These are phyloP conservation scores for Synergus umbraculus DNA, from an alignment of 2,888 invertebrate species.

Conservation along the genomic window DNA sequence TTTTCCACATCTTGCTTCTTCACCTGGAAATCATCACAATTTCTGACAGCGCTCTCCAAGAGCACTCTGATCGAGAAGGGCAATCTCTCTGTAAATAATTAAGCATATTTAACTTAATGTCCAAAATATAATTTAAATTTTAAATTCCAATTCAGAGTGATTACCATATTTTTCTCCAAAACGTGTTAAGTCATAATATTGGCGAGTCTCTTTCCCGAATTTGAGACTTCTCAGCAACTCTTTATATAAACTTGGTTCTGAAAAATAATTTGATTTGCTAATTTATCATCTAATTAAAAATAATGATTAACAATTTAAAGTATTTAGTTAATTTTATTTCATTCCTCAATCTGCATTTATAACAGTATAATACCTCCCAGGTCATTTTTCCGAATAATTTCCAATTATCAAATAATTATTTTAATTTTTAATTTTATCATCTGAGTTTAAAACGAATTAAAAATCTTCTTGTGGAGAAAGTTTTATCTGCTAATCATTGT, in stretches of 20 bases:
- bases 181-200: conserved; percentile 88
- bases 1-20: conserved; percentile 90
- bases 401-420: not conserved
- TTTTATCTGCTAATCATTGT: not conserved
- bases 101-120: conserved; percentile 37
- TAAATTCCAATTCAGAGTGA: conserved; percentile 34
- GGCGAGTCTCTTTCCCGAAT: conserved; percentile 82
- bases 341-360: too few species aligned
- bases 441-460: not conserved
- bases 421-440: not conserved
- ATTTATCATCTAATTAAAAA: not conserved
- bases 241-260: conserved; percentile 82
- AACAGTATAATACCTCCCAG: too few species aligned
- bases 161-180: conserved; percentile 91
- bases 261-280: conserved; percentile 55
- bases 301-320: too few species aligned
- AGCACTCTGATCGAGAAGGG: conserved; percentile 96
- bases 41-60: conserved; percentile 96
- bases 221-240: conserved; percentile 81
- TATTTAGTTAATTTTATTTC: too few species aligned
- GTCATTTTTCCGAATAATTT: not conserved
- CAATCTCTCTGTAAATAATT: conserved; percentile 81
- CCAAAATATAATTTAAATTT: conserved; percentile 6
- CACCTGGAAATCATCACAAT: conserved; percentile 97
- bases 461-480: not conserved